phyloP scores from a whole-genome alignment of 2,888 invertebrate genomes.

The Thymelicus sylvestris region DNA sequence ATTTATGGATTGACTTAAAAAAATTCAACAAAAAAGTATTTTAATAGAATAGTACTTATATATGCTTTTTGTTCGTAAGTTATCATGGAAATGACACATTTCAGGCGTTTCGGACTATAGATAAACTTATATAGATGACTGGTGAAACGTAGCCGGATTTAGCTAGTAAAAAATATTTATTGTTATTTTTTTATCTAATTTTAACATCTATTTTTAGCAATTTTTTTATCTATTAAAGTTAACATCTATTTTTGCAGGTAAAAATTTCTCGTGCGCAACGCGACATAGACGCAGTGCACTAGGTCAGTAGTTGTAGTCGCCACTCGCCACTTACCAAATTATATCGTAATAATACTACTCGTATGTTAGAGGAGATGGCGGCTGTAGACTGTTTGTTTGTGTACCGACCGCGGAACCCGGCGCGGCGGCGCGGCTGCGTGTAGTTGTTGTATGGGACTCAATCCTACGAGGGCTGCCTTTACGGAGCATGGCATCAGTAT shows the following conservation, averaged over 20 bases:
- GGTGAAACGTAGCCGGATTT: too few relatives aligned
- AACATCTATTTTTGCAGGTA: conserved; percentile 74
- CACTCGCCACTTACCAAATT: conserved; percentile 6
- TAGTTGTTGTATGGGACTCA: background rate
- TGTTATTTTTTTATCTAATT: conserved; percentile 8
- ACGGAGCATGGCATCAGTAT: conserved; percentile 66
- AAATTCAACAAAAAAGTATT: too few relatives aligned
- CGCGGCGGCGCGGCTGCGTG: background rate
- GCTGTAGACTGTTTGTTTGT: background rate
- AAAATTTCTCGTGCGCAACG: conserved; percentile 98
- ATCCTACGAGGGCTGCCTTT: conserved; percentile 54
- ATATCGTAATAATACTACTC: background rate
- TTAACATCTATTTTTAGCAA: conserved; percentile 45
- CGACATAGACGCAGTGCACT: conserved; percentile 92
- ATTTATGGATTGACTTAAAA: too few relatives aligned
- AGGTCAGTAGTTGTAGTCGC: conserved; percentile 16
- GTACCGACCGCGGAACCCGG: background rate
- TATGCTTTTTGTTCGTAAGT: too few relatives aligned
- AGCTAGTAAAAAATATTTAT: too few relatives aligned
- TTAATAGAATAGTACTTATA: too few relatives aligned
- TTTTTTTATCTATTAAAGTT: conserved; percentile 12
- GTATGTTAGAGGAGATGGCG: conserved; percentile 11
- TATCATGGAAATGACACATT: too few relatives aligned
- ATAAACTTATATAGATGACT: too few relatives aligned
- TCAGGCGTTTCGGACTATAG: too few relatives aligned